A percentile compares a stretch with the other conserved stretches of the same genome.
These are phyloP conservation scores for Neoarius graeffei DNA, from an alignment of 2,113 vertebrate species.

Conservation along the genomic window DNA sequence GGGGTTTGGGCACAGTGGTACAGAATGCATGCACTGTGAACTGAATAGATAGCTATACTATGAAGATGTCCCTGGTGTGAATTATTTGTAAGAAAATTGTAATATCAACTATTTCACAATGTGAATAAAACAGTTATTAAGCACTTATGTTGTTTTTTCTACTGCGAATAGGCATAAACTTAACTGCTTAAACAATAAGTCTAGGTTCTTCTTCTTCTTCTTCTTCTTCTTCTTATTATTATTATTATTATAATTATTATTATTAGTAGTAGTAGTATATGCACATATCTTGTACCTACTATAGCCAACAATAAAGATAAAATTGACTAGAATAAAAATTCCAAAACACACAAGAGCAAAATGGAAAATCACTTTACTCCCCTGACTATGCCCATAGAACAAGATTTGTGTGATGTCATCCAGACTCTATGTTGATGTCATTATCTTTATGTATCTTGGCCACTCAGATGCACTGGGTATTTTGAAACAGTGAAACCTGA, in stretches of 20 bases:
- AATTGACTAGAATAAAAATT: background rate
- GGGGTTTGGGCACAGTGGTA: too few species aligned
- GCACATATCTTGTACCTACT: background rate
- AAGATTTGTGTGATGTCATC: slow-evolving; percentile 14
- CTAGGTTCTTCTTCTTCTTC: background rate
- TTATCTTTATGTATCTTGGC: slow-evolving; percentile 29
- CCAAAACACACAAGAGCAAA: background rate
- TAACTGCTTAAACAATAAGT: background rate
- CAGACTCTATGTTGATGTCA: slow-evolving; percentile 9
- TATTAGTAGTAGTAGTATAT: background rate
- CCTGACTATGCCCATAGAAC: background rate
- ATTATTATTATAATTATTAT: background rate
- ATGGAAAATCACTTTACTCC: slow-evolving; percentile 13
- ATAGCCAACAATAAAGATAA: background rate
- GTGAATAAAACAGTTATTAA: background rate
- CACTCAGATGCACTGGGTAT: background rate
- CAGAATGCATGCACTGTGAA: background rate
- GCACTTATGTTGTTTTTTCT: background rate
- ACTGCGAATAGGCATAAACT: background rate
- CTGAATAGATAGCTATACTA: background rate
- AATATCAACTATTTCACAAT: background rate
- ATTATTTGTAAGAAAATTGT: background rate
- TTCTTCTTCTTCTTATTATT: too few species aligned
- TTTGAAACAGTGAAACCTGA: slow-evolving; percentile 26
- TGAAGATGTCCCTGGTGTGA: background rate